Evolutionary conservation across 2,797 vertebrate species (phyloP).

Genomic region (Pristis pectinata): DNA sequence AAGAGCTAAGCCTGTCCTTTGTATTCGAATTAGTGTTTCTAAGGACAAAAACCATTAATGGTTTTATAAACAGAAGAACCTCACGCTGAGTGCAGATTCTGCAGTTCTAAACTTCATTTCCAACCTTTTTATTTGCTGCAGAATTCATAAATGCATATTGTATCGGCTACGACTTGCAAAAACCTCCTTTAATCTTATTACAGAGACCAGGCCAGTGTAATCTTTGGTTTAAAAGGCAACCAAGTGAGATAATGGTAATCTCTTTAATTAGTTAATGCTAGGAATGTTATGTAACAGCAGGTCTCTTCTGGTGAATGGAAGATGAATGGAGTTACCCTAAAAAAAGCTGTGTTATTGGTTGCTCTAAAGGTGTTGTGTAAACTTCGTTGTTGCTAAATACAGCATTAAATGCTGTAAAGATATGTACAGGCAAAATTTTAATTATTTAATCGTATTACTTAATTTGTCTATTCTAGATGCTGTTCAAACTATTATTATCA

Average conservation of each 20-base stretch:
- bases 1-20: constrained; percentile 11
- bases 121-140: not conserved
- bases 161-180: not conserved
- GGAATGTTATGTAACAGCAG: not conserved
- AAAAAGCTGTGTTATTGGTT: not conserved
- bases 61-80: not conserved
- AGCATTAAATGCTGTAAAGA: not conserved
- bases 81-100: not conserved
- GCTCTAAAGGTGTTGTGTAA: not conserved
- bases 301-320: not conserved
- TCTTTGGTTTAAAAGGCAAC: not conserved
- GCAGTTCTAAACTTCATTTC: not conserved
- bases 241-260: not conserved
- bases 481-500: not conserved
- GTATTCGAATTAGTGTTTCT: not conserved
- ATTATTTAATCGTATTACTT: not conserved
- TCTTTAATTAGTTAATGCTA: not conserved
- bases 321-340: not conserved
- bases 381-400: not conserved
- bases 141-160: not conserved
- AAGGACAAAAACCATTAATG: not conserved
- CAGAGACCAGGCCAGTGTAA: too few species aligned
- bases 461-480: not conserved
- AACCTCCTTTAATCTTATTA: not conserved
- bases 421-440: not conserved